A percentile compares a stretch with the other conserved stretches of the same genome.
Conservation (phyloP, 2,113 vertebrate species). For the Mastomys coucha region DNA sequence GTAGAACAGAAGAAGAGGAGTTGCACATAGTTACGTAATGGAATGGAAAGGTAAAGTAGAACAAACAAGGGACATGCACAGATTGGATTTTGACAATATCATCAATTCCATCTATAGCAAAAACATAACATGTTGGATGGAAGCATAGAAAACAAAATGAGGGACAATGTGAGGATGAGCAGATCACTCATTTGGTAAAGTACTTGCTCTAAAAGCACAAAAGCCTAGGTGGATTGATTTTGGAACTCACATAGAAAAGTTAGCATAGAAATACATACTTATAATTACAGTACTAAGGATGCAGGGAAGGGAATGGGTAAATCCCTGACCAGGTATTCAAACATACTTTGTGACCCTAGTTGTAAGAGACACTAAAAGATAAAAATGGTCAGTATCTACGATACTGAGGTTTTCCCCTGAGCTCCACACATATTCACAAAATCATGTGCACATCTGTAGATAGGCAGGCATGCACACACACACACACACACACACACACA, state of each 20-base stretch:
- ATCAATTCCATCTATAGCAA: not conserved
- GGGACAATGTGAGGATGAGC: not conserved
- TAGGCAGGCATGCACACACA: not conserved
- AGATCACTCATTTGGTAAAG: no score
- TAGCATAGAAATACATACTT: not conserved
- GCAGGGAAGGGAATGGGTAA: not conserved
- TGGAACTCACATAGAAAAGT: not conserved
- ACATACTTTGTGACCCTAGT: not conserved
- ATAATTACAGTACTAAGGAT: not conserved
- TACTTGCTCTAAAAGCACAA: not conserved
- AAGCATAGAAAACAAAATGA: not conserved
- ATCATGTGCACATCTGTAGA: not conserved
- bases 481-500: not conserved
- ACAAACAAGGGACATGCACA: not conserved
- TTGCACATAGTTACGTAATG: no score
- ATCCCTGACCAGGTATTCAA: not conserved
- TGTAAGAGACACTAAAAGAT: not conserved
- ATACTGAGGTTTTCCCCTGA: not conserved
- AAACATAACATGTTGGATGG: not conserved
- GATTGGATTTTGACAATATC: not conserved
- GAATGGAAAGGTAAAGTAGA: not conserved
- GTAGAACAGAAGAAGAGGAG: not conserved
- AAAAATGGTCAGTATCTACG: not conserved
- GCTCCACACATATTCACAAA: not conserved
- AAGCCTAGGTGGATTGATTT: not conserved